phyloP scores from a whole-genome alignment of 2,888 invertebrate species.

The Chrysomela aeneicollis region DNA sequence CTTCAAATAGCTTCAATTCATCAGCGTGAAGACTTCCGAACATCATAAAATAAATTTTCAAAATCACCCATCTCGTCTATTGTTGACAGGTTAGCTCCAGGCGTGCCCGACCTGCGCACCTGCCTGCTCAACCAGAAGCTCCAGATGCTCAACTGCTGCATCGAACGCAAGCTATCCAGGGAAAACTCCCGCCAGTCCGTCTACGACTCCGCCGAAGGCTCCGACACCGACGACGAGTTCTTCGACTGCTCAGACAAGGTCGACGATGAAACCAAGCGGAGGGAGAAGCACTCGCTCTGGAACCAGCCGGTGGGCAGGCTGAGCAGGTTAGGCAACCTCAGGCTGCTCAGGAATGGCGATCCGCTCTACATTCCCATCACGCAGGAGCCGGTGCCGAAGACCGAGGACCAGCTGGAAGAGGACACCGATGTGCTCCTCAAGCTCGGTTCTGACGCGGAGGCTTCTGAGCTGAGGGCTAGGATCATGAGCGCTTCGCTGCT shows the following conservation, averaged over 20 bases:
- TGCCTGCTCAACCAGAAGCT: slow-evolving; percentile 93
- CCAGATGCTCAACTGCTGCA: slow-evolving; percentile 85
- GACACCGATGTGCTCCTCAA: slow-evolving; percentile 88
- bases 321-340: slow-evolving; percentile 72
- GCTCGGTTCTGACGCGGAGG: slow-evolving; percentile 84
- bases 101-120: slow-evolving; percentile 86
- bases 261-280: slow-evolving; percentile 58
- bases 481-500: slow-evolving; percentile 95
- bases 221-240: slow-evolving; percentile 74
- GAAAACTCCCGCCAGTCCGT: slow-evolving; percentile 61
- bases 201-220: slow-evolving; percentile 59
- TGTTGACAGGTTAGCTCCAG: slow-evolving; percentile 74
- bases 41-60: no score
- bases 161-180: slow-evolving; percentile 68
- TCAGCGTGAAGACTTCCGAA: no score
- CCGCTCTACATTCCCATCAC: slow-evolving; percentile 83
- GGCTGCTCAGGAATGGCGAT: slow-evolving; percentile 73
- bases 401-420: slow-evolving; percentile 95
- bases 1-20: no score
- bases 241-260: slow-evolving; percentile 73
- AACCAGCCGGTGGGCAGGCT: slow-evolving; percentile 67
- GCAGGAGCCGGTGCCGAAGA: slow-evolving; percentile 94
- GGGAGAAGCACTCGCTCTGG: slow-evolving; percentile 63
- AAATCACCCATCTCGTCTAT: no score
- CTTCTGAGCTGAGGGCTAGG: slow-evolving; percentile 84